These are phyloP conservation scores for Philantomba maxwellii DNA, from an alignment of 2,113 vertebrate species.

Conservation along the genomic window DNA sequence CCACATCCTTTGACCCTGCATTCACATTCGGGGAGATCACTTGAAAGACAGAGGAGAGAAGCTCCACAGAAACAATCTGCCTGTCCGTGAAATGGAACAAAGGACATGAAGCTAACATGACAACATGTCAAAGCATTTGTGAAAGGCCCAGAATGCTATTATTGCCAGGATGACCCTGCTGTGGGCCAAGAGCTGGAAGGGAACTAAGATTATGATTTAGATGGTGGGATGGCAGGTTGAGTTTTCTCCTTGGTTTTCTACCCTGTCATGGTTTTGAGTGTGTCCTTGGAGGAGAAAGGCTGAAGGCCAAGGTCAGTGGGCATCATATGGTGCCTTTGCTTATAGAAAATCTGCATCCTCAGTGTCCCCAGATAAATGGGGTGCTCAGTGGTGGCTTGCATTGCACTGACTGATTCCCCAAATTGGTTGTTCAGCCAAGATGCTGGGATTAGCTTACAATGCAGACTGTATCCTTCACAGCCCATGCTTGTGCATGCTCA, in stretches of 20 bases:
- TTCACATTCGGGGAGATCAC: neutral
- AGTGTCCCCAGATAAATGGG: neutral
- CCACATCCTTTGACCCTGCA: neutral
- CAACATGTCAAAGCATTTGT: neutral
- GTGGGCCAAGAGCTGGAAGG: neutral
- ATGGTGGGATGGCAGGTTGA: neutral
- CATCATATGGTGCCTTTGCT: neutral
- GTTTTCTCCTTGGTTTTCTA: neutral
- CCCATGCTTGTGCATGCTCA: neutral
- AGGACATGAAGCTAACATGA: neutral
- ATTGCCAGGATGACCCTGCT: neutral
- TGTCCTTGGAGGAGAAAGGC: neutral
- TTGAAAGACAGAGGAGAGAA: neutral
- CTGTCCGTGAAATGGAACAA: neutral
- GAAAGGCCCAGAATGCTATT: neutral
- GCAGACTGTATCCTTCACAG: neutral
- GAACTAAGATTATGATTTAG: neutral
- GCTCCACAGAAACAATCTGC: neutral
- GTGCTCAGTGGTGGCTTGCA: neutral
- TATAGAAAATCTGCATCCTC: neutral
- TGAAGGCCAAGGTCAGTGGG: neutral
- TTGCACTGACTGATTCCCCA: neutral
- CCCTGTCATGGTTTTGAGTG: neutral
- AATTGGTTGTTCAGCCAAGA: neutral
- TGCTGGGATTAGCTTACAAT: neutral